Evolutionary conservation across 1,140 invertebrate species (phyloP).

Genomic region (Philotrypesis tridentata): DNA sequence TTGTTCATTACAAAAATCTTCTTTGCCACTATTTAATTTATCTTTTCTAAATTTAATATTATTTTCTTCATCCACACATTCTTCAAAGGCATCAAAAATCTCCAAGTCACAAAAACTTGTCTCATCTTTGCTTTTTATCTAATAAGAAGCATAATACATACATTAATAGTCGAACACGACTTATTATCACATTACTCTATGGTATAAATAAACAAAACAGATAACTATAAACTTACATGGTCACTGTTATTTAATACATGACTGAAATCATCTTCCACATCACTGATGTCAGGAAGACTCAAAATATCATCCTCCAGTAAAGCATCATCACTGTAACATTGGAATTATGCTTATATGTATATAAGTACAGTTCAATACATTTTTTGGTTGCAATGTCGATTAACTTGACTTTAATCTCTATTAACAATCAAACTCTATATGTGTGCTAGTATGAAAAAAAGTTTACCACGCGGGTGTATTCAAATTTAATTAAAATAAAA

Average conservation of each 20-base stretch:
- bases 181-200: too few relatives aligned
- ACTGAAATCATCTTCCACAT: neutral
- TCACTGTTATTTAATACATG: neutral
- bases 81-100: neutral
- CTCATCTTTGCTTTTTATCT: neutral
- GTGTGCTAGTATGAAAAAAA: too few relatives aligned
- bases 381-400: too few relatives aligned
- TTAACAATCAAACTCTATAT: too few relatives aligned
- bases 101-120: neutral
- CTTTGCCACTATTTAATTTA: too few relatives aligned
- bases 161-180: neutral
- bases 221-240: neutral
- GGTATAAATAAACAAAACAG: neutral
- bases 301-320: neutral
- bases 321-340: neutral
- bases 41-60: too few relatives aligned
- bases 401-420: too few relatives aligned
- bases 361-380: too few relatives aligned
- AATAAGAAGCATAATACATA: neutral
- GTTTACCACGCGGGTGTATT: too few relatives aligned
- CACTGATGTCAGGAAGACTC: neutral
- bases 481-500: neutral
- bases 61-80: neutral
- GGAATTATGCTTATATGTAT: neutral
- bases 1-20: neutral